Base-by-base conservation (phyloP, 2,888 invertebrate genomes). In the Mantis religiosa region DNA sequence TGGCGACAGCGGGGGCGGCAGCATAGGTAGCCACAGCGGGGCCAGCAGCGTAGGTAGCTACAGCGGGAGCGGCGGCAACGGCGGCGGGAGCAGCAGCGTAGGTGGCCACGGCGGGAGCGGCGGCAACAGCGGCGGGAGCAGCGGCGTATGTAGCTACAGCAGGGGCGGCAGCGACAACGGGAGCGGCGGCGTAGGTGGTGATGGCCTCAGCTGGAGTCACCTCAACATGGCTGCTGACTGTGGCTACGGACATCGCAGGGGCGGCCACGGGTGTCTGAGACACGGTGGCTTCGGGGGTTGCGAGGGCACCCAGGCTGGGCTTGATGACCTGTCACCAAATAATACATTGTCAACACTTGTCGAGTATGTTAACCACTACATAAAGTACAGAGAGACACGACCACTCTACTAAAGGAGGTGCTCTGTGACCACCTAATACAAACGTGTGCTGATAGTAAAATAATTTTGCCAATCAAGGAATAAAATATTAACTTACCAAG, bases 291-390 rank as follows among this genome's bases (percentile, higher is more conserved):
- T 90, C 88, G 87, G 92, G 92, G 71, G 92, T 91, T 89, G 91
- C 91, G 87, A 91, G 89, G 84, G 89, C 89, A 3, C 91, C 91
- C 41, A 92, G 90, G 91, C 92, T 91, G 84, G 93, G 92, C 91
- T 93, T 93, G 90, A 92, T 90, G 90, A 92, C 92, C 89, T 87
- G 87, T 25, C 54, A 20, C 3, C 25, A 71, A 71, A 71, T 20
- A 25, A 4, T 20, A 71, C 20, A 71, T 71, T 6, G 9, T n/a
- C n/a, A n/a, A n/a, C n/a, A n/a, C n/a, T n/a, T n/a, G n/a, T n/a
- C n/a, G n/a, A n/a, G n/a, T n/a, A n/a, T n/a, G n/a, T n/a, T n/a
- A n/a, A n/a, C n/a, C n/a, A n/a, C n/a, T n/a, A n/a, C n/a, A n/a
- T n/a, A 30, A 4, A 30, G 3, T 30, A 30, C 3, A 4, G 30